A percentile compares a stretch with the other conserved stretches of the same genome.
phyloP scores from a whole-genome alignment of 1,140 invertebrate genomes.

The Lordiphosa collinella region DNA sequence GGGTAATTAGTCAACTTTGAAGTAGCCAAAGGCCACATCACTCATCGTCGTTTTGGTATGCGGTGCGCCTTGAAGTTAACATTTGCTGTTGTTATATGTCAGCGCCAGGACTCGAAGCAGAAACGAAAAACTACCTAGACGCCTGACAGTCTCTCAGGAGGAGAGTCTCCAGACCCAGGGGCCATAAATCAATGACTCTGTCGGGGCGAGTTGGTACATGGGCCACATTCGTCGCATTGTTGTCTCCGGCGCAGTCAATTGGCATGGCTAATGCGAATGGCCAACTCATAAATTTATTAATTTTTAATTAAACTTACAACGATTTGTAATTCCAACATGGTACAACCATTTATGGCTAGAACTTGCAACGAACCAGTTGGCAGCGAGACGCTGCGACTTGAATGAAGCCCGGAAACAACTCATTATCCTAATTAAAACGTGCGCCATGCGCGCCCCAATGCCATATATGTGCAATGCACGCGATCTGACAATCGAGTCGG shows the following conservation, averaged over 20 bases:
- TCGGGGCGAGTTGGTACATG: slow-evolving; percentile 15
- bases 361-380: slow-evolving; percentile 21
- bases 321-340: slow-evolving; percentile 71
- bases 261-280: slow-evolving; percentile 73
- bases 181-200: slow-evolving; percentile 39
- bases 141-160: slow-evolving; percentile 35
- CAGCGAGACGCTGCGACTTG: slow-evolving; percentile 7
- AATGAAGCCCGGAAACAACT: slow-evolving; percentile 75
- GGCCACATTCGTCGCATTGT: slow-evolving; percentile 22
- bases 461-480: slow-evolving; percentile 75
- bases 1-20: slow-evolving; percentile 70
- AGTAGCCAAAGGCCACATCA: slow-evolving; percentile 61
- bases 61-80: slow-evolving; percentile 53
- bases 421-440: slow-evolving; percentile 80
- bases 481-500: slow-evolving; percentile 73
- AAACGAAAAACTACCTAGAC: slow-evolving; percentile 11
- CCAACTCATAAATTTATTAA: slow-evolving; percentile 77
- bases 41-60: slow-evolving; percentile 24
- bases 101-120: slow-evolving; percentile 3
- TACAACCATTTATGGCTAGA: slow-evolving; percentile 56
- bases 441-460: slow-evolving; percentile 69
- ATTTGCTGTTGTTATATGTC: slow-evolving; percentile 1
- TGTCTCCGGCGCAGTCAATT: slow-evolving; percentile 59
- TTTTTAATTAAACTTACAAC: slow-evolving; percentile 76
- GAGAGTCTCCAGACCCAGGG: slow-evolving; percentile 13